These are phyloP conservation scores for Mycteria americana DNA, from an alignment of 2,797 vertebrate genomes.

Conservation along the genomic window DNA sequence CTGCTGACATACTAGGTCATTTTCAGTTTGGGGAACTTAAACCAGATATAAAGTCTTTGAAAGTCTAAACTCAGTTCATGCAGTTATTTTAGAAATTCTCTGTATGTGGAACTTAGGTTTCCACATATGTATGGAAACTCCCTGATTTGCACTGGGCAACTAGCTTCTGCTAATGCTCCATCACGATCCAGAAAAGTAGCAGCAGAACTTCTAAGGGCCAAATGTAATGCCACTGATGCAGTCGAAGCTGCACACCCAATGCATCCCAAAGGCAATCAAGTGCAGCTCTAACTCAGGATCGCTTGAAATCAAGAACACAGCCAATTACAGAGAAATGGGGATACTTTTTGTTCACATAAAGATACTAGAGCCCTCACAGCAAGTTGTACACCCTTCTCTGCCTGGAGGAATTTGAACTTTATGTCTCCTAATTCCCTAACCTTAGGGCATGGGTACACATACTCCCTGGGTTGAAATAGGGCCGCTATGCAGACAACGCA, in stretches of 20 bases:
- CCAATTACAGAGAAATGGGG: not conserved
- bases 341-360: not conserved
- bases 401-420: not conserved
- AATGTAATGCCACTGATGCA: not conserved
- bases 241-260: not conserved
- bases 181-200: not conserved
- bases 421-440: not conserved
- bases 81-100: not conserved
- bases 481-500: accelerated
- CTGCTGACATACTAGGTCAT: not conserved
- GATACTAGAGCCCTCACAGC: not conserved
- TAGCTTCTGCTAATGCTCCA: not conserved
- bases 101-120: not conserved
- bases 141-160: not conserved
- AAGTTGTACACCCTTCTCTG: not conserved
- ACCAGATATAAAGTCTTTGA: not conserved
- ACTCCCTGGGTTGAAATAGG: accelerated
- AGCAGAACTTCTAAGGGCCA: not conserved
- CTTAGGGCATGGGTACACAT: not conserved
- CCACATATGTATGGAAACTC: not conserved
- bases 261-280: not conserved
- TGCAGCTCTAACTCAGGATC: not conserved
- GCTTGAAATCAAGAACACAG: not conserved
- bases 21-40: not conserved
- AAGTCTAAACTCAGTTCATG: not conserved